Conservation (phyloP, 2,888 invertebrate genomes). For the Patella ulyssiponensis region DNA sequence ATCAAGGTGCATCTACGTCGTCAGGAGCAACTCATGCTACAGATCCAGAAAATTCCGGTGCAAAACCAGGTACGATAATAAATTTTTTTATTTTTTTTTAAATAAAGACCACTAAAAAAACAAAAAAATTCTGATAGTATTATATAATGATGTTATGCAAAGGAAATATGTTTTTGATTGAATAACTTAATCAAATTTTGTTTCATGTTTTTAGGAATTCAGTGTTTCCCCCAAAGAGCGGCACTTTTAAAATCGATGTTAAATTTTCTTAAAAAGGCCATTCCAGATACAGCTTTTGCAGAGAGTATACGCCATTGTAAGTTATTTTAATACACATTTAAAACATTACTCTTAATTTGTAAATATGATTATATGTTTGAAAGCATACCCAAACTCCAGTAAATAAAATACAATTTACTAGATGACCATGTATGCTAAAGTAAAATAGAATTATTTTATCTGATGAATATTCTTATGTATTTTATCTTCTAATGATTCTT, state of each 20-base stretch:
- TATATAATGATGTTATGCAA: no score
- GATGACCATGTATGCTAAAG: conserved; percentile 11
- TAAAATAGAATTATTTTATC: conserved; percentile 2
- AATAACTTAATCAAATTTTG: no score
- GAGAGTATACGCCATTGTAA: conserved; percentile 83
- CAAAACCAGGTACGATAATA: background rate
- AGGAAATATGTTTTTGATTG: no score
- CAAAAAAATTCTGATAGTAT: background rate
- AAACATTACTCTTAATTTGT: no score
- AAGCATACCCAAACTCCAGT: conserved; percentile 4
- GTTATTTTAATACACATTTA: conserved; percentile 33
- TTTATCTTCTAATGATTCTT: no score
- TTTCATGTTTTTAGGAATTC: conserved; percentile 55
- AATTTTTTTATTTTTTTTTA: background rate
- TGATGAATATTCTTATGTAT: no score
- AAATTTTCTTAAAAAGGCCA: conserved; percentile 89
- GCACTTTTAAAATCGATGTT: conserved; percentile 90
- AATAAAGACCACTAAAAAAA: no score
- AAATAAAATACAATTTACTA: conserved; percentile 3
- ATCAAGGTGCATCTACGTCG: conserved; percentile 39
- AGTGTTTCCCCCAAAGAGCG: conserved; percentile 85
- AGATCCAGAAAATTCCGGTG: conserved; percentile 22
- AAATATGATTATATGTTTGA: no score
- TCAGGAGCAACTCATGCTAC: conserved; percentile 15
- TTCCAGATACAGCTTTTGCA: conserved; percentile 81